Percentiles rank a stretch among this genome's conserved stretches.
These are phyloP conservation scores for Prosapia bicincta DNA, from an alignment of 2,888 invertebrate genomes.

Conservation along the genomic window DNA sequence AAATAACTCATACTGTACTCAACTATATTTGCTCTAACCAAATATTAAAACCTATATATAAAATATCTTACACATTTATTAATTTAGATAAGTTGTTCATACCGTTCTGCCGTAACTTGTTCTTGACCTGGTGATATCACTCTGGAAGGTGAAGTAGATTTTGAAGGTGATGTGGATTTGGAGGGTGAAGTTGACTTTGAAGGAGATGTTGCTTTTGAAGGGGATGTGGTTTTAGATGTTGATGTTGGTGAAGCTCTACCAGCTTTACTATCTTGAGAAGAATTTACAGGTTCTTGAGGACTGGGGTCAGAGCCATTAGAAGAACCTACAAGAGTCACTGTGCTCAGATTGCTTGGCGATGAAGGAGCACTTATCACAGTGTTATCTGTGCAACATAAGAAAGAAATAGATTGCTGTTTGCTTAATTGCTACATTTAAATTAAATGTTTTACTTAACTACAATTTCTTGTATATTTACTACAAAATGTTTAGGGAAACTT, in stretches of 20 bases:
- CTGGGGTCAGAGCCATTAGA: conserved; percentile 45
- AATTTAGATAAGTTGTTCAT: too few species aligned
- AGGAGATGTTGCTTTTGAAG: conserved; percentile 8
- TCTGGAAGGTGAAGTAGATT: conserved; percentile 15
- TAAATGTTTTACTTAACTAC: too few species aligned
- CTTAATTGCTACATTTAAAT: too few species aligned
- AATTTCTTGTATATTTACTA: too few species aligned
- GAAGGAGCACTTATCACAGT: conserved; percentile 57
- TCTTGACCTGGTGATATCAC: conserved; percentile 18
- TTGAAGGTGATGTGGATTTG: conserved; percentile 13
- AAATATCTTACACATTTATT: too few species aligned
- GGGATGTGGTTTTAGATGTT: neutral
- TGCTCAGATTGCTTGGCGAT: conserved; percentile 71
- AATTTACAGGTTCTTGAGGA: conserved; percentile 41
- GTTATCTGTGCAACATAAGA: conserved; percentile 43
- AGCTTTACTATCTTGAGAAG: neutral
- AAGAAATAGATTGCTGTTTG: too few species aligned
- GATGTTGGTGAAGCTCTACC: neutral
- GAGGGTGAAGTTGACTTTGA: conserved; percentile 16
- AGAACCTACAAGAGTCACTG: conserved; percentile 65
- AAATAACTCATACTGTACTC: too few species aligned
- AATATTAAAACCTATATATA: too few species aligned
- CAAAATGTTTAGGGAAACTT: too few species aligned
- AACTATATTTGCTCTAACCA: too few species aligned
- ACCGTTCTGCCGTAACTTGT: neutral